A percentile compares a stretch with the other conserved stretches of the same genome.
phyloP scores from a whole-genome alignment of 2,888 invertebrate species.

The Chorisops tibialis region DNA sequence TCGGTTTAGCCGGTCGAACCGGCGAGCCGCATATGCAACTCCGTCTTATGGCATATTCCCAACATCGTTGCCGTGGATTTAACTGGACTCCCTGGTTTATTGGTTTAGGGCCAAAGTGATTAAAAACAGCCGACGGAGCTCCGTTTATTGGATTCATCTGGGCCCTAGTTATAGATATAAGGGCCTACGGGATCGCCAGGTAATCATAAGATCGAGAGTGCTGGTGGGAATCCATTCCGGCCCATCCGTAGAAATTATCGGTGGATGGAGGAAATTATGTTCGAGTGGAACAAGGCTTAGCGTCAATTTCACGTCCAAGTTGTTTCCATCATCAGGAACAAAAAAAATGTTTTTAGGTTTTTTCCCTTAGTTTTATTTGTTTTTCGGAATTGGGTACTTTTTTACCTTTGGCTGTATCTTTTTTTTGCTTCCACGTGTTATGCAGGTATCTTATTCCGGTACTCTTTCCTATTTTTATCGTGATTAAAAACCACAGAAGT shows the following conservation, averaged over 20 bases:
- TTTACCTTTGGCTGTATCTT: neutral
- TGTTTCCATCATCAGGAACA: neutral
- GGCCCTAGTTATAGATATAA: neutral
- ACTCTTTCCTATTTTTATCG: no score
- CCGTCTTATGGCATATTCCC: no score
- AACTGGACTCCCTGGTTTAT: constrained; percentile 17
- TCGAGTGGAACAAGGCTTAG: constrained; percentile 14
- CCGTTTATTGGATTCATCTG: neutral
- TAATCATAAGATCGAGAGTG: neutral
- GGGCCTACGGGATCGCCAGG: constrained; percentile 4
- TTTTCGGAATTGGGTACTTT: neutral
- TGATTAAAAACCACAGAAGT: neutral
- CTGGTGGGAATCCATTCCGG: neutral
- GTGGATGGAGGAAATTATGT: neutral
- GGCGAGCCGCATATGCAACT: no score
- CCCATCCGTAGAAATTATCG: neutral
- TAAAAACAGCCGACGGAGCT: constrained; percentile 17
- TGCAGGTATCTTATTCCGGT: neutral
- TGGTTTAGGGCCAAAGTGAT: constrained; percentile 26
- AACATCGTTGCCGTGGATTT: neutral
- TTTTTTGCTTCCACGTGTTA: neutral
- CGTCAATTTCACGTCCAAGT: constrained; percentile 11
- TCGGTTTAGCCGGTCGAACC: no score
- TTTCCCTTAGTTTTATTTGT: neutral
- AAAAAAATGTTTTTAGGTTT: neutral